Evolutionary conservation across 2,113 vertebrate species (phyloP).

Genomic region (Actinemys pallida): DNA sequence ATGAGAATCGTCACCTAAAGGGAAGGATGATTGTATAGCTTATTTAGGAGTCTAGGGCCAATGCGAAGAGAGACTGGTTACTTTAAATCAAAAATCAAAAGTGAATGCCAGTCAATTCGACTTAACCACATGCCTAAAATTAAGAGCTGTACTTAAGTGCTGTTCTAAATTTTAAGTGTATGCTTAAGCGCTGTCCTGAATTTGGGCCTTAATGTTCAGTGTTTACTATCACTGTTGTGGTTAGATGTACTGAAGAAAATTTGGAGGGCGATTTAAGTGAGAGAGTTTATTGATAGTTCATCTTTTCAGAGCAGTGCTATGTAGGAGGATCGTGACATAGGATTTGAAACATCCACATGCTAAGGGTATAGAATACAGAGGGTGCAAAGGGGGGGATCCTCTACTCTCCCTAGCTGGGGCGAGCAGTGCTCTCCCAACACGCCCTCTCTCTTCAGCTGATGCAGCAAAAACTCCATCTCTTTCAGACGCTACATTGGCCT

Average conservation of each 20-base stretch:
- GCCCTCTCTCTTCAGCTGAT: not conserved
- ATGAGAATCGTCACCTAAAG: not conserved
- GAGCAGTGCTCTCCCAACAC: fast-evolving
- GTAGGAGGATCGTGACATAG: not conserved
- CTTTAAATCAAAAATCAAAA: not conserved
- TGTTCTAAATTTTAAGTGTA: not conserved
- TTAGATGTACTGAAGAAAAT: not conserved
- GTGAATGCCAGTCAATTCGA: not conserved
- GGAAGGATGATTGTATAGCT: not conserved
- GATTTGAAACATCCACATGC: not conserved
- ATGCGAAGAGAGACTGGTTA: not conserved
- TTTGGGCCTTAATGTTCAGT: not conserved
- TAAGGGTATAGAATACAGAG: not conserved
- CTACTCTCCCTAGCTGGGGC: no score
- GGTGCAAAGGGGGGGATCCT: no score
- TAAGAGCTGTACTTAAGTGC: not conserved
- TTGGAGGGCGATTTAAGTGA: not conserved
- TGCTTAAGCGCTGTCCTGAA: not conserved
- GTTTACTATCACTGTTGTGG: not conserved
- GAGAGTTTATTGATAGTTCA: not conserved
- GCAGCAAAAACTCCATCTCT: not conserved
- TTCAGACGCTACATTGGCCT: not conserved
- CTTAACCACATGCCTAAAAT: not conserved
- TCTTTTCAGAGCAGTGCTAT: not conserved
- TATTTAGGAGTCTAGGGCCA: not conserved